These are phyloP conservation scores for Eueides isabella DNA, from an alignment of 1,140 invertebrate genomes.

Conservation along the genomic window DNA sequence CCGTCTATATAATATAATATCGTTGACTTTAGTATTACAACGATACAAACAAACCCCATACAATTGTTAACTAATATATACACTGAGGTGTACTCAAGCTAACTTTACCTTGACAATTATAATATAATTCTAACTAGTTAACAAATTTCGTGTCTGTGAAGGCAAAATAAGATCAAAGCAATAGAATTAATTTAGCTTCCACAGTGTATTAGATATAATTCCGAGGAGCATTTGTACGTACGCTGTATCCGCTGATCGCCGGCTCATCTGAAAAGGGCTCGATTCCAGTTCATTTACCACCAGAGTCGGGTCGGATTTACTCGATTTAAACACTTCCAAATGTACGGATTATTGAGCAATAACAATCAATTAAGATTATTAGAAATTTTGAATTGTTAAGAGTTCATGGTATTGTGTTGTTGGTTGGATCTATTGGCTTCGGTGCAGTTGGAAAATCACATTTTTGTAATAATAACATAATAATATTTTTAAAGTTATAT, in stretches of 20 bases:
- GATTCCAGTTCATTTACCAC: conserved; percentile 25
- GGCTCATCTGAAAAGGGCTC: conserved; percentile 25
- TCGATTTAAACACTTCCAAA: conserved; percentile 22
- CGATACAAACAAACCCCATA: neutral
- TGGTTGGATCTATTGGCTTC: too few relatives aligned
- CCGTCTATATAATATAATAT: too few relatives aligned
- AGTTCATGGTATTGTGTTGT: neutral
- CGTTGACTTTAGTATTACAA: neutral
- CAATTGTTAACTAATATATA: neutral
- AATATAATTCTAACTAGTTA: neutral
- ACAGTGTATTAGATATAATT: neutral
- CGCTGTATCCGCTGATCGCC: conserved; percentile 22
- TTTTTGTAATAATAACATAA: too few relatives aligned
- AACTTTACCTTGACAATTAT: neutral
- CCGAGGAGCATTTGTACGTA: neutral
- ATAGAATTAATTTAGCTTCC: neutral
- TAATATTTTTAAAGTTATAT: too few relatives aligned
- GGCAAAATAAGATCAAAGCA: neutral
- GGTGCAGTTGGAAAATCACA: too few relatives aligned
- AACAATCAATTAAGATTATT: neutral
- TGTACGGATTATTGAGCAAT: conserved; percentile 9
- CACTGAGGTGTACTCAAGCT: neutral
- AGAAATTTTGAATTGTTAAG: neutral
- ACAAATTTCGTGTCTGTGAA: neutral
- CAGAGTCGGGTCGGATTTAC: conserved; percentile 19